Conservation (phyloP, 1,140 invertebrate species). For the Sipha flava region DNA sequence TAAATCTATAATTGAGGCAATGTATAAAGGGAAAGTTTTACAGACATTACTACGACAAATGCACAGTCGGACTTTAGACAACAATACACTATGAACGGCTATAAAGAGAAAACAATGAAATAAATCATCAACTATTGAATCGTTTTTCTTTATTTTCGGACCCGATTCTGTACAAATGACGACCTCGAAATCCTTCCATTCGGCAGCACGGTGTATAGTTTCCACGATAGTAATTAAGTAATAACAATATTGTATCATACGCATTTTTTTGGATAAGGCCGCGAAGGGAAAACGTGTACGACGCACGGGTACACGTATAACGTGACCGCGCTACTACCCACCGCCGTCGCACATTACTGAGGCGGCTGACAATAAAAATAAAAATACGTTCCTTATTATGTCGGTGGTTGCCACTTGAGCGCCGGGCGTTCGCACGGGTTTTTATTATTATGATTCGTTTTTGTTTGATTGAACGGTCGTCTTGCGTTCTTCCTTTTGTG, state of each 20-base stretch:
- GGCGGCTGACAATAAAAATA: neutral
- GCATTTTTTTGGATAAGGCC: neutral
- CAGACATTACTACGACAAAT: too few relatives aligned
- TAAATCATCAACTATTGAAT: too few relatives aligned
- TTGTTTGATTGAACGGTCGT: constrained; percentile 7
- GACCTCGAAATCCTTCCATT: neutral
- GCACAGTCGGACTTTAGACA: too few relatives aligned
- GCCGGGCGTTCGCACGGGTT: constrained; percentile 12
- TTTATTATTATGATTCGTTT: constrained; percentile 6
- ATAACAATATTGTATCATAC: neutral
- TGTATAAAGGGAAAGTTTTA: too few relatives aligned
- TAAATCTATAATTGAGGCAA: too few relatives aligned
- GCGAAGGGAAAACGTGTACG: neutral
- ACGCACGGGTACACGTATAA: neutral
- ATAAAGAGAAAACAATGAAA: too few relatives aligned
- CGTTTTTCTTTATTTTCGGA: too few relatives aligned
- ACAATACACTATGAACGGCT: too few relatives aligned
- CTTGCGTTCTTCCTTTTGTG: neutral
- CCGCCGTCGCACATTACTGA: neutral
- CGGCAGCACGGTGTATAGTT: neutral
- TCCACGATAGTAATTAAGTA: neutral
- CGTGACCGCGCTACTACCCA: neutral
- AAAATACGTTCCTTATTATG: constrained; percentile 1
- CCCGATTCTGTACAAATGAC: neutral
- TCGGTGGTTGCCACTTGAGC: neutral